These are phyloP conservation scores for Cephus cinctus DNA, from an alignment of 1,140 invertebrate genomes.

Conservation along the genomic window DNA sequence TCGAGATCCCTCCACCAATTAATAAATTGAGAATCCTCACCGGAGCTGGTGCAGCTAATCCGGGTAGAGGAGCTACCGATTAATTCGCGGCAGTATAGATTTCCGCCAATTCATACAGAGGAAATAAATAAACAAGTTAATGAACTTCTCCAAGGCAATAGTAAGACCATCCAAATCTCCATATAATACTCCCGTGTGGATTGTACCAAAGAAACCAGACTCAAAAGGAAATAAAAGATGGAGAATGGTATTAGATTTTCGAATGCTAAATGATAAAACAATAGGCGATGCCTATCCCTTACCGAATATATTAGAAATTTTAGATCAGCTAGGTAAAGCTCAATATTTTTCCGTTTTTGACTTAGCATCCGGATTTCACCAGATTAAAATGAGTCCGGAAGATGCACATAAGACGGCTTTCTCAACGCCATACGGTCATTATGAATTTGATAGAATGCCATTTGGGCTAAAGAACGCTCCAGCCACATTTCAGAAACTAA, in stretches of 20 bases:
- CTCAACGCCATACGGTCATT: slow-evolving; percentile 33
- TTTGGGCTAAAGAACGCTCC: no score
- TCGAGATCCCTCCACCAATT: no score
- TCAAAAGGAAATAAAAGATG: slow-evolving; percentile 33
- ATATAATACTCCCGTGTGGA: slow-evolving; percentile 26
- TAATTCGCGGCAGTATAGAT: neutral
- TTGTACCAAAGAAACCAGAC: slow-evolving; percentile 35
- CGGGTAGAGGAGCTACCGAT: neutral
- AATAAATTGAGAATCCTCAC: no score
- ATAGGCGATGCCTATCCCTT: slow-evolving; percentile 51
- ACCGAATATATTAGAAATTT: slow-evolving; percentile 54
- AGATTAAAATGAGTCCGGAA: slow-evolving; percentile 45
- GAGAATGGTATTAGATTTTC: slow-evolving; percentile 40
- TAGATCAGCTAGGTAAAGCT: slow-evolving; percentile 48
- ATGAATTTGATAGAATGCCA: slow-evolving; percentile 34
- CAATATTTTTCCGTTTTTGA: slow-evolving; percentile 56
- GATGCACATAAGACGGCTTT: slow-evolving; percentile 55
- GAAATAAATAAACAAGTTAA: slow-evolving; percentile 23
- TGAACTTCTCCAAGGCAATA: slow-evolving; percentile 33
- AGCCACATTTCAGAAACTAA: no score
- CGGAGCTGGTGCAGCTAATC: no score
- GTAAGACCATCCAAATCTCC: slow-evolving; percentile 18
- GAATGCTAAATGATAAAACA: slow-evolving; percentile 40
- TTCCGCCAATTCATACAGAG: neutral
- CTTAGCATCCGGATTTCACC: slow-evolving; percentile 54